A percentile compares a stretch with the other conserved stretches of the same genome.
phyloP scores from a whole-genome alignment of 1,140 invertebrate genomes.

The Bradynema listronoti region DNA sequence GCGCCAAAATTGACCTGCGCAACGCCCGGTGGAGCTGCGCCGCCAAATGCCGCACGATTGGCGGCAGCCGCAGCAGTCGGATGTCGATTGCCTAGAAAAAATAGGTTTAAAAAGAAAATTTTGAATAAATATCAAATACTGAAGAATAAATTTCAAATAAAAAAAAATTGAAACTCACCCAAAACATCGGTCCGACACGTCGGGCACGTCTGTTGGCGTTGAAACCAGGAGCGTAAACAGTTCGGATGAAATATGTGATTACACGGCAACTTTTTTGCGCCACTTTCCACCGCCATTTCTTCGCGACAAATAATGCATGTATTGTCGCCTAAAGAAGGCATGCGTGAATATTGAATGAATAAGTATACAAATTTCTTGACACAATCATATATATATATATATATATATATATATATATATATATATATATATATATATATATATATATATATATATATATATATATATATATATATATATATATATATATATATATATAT shows the following conservation, averaged over 20 bases:
- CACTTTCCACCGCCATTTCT: conserved; percentile 68
- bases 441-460: no score
- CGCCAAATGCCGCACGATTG: conserved; percentile 62
- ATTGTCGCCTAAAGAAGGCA: conserved; percentile 73
- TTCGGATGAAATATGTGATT: conserved; percentile 98
- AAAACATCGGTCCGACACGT: conserved; percentile 94
- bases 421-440: no score
- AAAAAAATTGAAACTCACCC: conserved; percentile 57
- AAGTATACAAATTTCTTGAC: no score
- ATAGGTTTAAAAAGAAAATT: neutral
- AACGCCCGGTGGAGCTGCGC: conserved; percentile 28
- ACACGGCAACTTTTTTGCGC: conserved; percentile 93
- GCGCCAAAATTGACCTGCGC: no score
- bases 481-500: no score
- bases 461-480: no score
- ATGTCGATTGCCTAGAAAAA: conserved; percentile 11
- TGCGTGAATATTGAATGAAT: no score
- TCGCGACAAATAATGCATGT: conserved; percentile 98
- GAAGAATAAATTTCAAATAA: neutral
- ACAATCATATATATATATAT: no score
- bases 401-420: no score
- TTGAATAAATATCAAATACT: no score
- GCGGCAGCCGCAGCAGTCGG: conserved; percentile 33
- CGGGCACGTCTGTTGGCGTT: conserved; percentile 97
- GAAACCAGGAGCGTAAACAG: conserved; percentile 98